phyloP scores from a whole-genome alignment of 2,888 invertebrate genomes.

The Drosophila prolongata region DNA sequence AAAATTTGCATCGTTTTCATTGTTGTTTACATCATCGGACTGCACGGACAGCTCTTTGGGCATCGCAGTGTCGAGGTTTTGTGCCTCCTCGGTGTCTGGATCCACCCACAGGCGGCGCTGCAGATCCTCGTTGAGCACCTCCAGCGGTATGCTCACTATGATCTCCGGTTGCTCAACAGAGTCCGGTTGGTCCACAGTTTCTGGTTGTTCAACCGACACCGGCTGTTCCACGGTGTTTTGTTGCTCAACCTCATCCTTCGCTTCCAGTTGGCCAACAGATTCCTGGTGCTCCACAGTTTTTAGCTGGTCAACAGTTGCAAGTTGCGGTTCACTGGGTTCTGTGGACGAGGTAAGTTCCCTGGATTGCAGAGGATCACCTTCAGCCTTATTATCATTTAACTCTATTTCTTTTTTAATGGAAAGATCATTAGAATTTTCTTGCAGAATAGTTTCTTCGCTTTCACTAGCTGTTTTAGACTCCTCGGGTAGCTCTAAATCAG shows the following conservation, averaged over 20 bases:
- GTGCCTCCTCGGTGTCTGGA: not conserved
- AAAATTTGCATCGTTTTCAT: constrained; percentile 72
- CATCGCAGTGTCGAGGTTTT: not conserved
- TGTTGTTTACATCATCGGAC: constrained; percentile 68
- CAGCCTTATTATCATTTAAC: not conserved
- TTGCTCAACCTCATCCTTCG: not conserved
- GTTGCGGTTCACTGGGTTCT: constrained; percentile 24
- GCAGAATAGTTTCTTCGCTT: not conserved
- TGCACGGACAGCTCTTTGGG: constrained; percentile 33
- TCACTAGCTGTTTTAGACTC: not conserved
- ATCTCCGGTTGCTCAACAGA: constrained; percentile 28
- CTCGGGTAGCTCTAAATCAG: not conserved
- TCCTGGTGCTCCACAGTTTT: constrained; percentile 20
- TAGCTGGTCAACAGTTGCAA: constrained; percentile 3
- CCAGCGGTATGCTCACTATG: constrained; percentile 67
- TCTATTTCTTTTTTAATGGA: not conserved
- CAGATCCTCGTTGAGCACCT: constrained; percentile 54
- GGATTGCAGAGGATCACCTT: constrained; percentile 37
- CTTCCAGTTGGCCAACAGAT: not conserved
- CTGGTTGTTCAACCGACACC: constrained; percentile 4
- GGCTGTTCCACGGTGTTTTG: not conserved
- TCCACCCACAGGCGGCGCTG: constrained; percentile 52
- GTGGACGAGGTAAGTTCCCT: constrained; percentile 64
- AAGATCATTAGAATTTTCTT: not conserved
- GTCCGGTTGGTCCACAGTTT: not conserved